Conservation (phyloP, 1,140 invertebrate genomes). For the Ditylenchus dipsaci region DNA sequence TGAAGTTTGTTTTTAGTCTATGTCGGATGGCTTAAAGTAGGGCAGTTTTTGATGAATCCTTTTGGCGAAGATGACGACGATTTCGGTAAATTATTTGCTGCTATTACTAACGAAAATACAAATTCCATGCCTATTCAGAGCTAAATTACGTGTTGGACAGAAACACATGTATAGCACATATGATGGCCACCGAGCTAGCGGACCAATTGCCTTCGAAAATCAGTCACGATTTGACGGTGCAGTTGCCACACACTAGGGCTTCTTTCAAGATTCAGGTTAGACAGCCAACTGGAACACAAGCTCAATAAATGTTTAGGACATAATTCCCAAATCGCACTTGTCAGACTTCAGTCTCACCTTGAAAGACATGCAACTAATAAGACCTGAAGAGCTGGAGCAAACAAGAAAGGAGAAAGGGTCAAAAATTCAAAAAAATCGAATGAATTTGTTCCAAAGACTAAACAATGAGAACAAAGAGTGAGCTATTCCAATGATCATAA, state of each 20-base stretch:
- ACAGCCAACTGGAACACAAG: too few species aligned
- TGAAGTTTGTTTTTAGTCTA: slow-evolving; percentile 63
- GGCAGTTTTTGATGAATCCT: slow-evolving; percentile 58
- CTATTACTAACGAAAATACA: background rate
- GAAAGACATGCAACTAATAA: slow-evolving; percentile 56
- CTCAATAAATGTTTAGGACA: slow-evolving; percentile 45
- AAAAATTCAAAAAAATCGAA: slow-evolving; percentile 25
- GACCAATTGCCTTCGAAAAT: slow-evolving; percentile 50
- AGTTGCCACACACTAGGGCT: slow-evolving; percentile 53
- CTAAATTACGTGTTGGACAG: slow-evolving; percentile 57
- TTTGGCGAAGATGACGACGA: slow-evolving; percentile 59
- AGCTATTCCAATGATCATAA: background rate
- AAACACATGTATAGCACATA: slow-evolving; percentile 53
- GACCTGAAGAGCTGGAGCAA: slow-evolving; percentile 42
- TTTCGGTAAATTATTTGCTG: slow-evolving; percentile 32
- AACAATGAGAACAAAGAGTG: background rate
- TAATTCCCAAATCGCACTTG: slow-evolving; percentile 55
- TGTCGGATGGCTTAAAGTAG: slow-evolving; percentile 80
- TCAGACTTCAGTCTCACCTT: slow-evolving; percentile 49
- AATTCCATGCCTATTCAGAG: slow-evolving; percentile 30
- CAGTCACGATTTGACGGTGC: slow-evolving; percentile 29
- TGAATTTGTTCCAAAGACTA: background rate
- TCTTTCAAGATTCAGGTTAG: slow-evolving; percentile 57
- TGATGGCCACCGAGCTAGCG: slow-evolving; percentile 55
- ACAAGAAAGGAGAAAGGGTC: slow-evolving; percentile 14